phyloP scores from a whole-genome alignment of 2,888 invertebrate genomes.

The Lapara coniferarum region DNA sequence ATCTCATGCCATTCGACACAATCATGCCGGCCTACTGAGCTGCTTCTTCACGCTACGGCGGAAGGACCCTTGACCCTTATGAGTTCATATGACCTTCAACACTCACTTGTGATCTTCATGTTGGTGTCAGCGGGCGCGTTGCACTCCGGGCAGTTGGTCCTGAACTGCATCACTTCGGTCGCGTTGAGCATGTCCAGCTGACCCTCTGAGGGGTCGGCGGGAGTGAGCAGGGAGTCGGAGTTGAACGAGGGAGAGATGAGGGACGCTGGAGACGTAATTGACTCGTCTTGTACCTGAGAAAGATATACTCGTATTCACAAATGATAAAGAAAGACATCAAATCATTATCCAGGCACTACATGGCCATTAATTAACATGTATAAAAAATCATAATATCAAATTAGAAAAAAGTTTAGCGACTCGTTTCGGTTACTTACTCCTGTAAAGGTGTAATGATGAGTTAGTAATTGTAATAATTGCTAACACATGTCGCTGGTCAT shows the following conservation, averaged over 20 bases:
- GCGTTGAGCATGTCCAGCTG: slow-evolving; percentile 86
- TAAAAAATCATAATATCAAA: no score
- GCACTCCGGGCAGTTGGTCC: slow-evolving; percentile 94
- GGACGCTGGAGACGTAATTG: not conserved
- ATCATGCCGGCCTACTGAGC: no score
- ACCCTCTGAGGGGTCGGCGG: slow-evolving; percentile 83
- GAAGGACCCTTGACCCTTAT: not conserved
- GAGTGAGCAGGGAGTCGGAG: slow-evolving; percentile 71
- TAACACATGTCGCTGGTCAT: no score
- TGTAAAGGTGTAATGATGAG: no score
- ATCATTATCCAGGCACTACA: no score
- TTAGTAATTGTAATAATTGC: no score
- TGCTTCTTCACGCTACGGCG: no score
- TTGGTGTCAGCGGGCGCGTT: slow-evolving; percentile 90
- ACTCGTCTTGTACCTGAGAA: slow-evolving; percentile 1
- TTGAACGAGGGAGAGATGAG: slow-evolving; percentile 35
- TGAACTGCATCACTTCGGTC: slow-evolving; percentile 91
- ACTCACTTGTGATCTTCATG: slow-evolving; percentile 87
- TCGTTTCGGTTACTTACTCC: no score
- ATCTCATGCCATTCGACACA: no score
- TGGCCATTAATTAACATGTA: no score
- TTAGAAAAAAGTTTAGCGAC: no score
- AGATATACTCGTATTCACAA: not conserved
- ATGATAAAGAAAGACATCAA: no score
- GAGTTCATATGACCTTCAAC: not conserved